Conservation (phyloP, 2,888 invertebrate genomes). For the Mythimna lalbum region DNA sequence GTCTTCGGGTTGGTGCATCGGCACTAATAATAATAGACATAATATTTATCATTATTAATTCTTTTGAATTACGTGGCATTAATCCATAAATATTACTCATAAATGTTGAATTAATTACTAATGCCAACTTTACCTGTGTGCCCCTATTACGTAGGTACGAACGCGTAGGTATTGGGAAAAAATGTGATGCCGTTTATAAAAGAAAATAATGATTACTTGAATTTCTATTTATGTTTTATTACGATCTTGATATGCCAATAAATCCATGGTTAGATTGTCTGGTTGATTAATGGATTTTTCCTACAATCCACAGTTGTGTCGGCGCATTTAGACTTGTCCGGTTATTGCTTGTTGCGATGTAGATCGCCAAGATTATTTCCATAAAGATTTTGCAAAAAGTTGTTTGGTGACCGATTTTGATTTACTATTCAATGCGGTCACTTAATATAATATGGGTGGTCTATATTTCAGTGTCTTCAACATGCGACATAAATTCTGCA, state of each 20-base stretch:
- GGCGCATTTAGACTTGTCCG: constrained; percentile 19
- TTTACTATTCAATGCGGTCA: not conserved
- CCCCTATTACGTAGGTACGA: not conserved
- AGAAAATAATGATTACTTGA: constrained; percentile 26
- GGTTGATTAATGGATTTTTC: constrained; percentile 51
- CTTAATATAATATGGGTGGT: not conserved
- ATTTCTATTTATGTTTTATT: constrained; percentile 40
- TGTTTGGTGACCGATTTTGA: constrained; percentile 3
- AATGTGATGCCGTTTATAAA: constrained; percentile 15
- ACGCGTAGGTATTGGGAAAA: not conserved
- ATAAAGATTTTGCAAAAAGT: constrained; percentile 15
- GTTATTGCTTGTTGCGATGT: constrained; percentile 17
- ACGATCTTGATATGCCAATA: constrained; percentile 39
- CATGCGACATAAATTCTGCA: constrained; percentile 30
- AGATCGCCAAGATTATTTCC: constrained; percentile 22
- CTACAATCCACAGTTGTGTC: constrained; percentile 31
- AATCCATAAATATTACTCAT: not conserved
- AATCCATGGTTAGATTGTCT: constrained; percentile 37
- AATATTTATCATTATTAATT: constrained; percentile 4
- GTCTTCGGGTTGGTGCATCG: constrained; percentile 9
- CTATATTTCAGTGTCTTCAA: constrained; percentile 16
- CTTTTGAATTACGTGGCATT: constrained; percentile 3
- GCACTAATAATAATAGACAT: constrained; percentile 1
- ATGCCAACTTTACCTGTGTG: not conserved
- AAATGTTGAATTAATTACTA: constrained; percentile 1